Evolutionary conservation across 2,888 invertebrate genomes (phyloP), one percentile per base, ranked within the genome.

Genomic region (Folsomia manolachei): DNA sequence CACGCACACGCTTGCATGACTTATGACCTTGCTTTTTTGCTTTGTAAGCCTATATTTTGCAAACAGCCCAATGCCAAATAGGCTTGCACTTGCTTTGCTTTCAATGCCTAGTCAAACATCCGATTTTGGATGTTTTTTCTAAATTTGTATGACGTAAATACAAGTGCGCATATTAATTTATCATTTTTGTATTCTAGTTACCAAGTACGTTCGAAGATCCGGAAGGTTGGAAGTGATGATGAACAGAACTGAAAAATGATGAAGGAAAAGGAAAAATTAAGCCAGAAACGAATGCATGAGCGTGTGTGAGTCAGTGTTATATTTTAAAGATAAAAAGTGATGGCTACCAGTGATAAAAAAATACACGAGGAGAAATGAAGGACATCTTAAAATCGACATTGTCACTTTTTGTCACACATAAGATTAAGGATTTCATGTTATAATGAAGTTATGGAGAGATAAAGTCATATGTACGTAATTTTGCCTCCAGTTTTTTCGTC

Each of bases 171-270:
- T n/a, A 51, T 56, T 56, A n/a, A 56, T 56, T 39, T 56, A 19
- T 4, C 56, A 56, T n/a, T 18, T 56, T 56, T 66, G 65, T 21
- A 56, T 56, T 63, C 25, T 27, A 76, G 76, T 26, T 76, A 74
- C 64, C 74, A 74, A 71, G 76, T 74, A 21, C 72, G 76, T 21
- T 76, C 76, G 70, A 76, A 71, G 73, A 72, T 76, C 60, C 64
- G 56, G 72, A 71, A 70, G 63, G 72, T 25, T 62, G 64, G 64
- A 51, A 70, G 27, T 71, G 68, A 68, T 27, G 68, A 71, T 19
- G 69, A 53, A 27, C 27, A 60, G 27, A 60, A n/a, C 51, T 9
- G 9, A 18, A 51, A 51, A 51, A 51, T 51, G 51, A 51, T 11
- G 51, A n/a, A n/a, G n/a, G n/a, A n/a, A n/a, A n/a, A n/a, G n/a